These are phyloP conservation scores for Trogon melanurus DNA, from an alignment of 2,113 vertebrate species.

Conservation along the genomic window DNA sequence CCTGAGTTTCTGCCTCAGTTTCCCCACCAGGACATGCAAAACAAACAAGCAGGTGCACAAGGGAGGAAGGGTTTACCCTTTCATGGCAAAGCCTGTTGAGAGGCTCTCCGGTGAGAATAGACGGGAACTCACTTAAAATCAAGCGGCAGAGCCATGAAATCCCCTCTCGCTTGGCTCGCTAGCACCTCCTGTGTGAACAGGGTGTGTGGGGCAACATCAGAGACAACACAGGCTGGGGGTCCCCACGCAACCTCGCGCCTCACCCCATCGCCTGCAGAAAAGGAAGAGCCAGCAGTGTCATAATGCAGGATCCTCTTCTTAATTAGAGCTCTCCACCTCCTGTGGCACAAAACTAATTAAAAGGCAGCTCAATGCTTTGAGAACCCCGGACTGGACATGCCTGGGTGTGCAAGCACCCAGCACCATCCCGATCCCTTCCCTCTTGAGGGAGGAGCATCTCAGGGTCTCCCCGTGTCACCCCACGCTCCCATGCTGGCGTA, in stretches of 20 bases:
- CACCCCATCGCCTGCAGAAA: background rate
- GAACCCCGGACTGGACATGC: background rate
- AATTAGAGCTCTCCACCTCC: slow-evolving; percentile 34
- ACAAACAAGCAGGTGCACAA: rapidly evolving
- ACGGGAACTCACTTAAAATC: background rate
- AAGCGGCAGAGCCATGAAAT: rapidly evolving
- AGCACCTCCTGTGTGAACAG: background rate
- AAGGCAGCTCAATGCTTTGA: background rate
- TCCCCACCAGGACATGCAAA: background rate
- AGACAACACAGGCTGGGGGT: background rate
- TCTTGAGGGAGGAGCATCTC: background rate
- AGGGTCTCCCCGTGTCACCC: background rate
- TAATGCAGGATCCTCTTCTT: background rate
- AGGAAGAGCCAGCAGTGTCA: slow-evolving; percentile 15
- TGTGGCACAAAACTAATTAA: slow-evolving; percentile 43
- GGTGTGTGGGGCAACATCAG: background rate
- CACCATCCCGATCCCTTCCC: background rate
- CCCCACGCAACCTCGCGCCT: background rate
- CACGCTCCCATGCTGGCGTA: background rate
- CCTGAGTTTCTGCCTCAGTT: background rate
- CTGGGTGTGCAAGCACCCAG: background rate
- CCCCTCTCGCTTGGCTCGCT: rapidly evolving
- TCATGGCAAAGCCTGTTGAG: background rate
- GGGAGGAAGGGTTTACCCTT: background rate
- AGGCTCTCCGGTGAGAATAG: background rate